phyloP scores from a whole-genome alignment of 2,113 vertebrate species.

The Apaloderma vittatum region DNA sequence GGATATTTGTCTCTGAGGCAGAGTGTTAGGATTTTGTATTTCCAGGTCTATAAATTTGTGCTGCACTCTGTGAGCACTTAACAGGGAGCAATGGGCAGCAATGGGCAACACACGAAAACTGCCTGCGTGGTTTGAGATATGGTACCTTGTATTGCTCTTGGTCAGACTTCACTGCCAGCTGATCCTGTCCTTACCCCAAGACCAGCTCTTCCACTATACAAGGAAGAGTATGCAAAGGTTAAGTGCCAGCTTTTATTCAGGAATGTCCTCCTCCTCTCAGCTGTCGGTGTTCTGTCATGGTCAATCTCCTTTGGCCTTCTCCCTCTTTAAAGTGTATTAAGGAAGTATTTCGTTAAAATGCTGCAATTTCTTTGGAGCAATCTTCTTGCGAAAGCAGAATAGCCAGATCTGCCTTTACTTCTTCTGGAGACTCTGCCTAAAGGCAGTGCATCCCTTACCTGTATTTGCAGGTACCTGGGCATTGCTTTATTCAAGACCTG shows the following conservation, averaged over 20 bases:
- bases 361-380: not conserved
- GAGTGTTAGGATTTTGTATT: rapidly evolving
- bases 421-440: not conserved
- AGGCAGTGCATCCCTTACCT: rapidly evolving
- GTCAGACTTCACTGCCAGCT: not conserved
- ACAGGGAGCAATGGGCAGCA: not conserved
- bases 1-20: not conserved
- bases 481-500: not conserved
- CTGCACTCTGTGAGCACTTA: not conserved
- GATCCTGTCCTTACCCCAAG: not conserved
- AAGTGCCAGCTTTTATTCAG: not conserved
- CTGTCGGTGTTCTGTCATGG: not conserved
- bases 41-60: not conserved
- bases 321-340: not conserved
- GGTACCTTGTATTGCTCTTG: not conserved
- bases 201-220: not conserved
- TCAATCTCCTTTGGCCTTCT: not conserved
- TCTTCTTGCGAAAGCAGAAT: not conserved
- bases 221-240: not conserved
- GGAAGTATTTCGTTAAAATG: not conserved
- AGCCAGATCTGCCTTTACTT: not conserved
- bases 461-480: not conserved
- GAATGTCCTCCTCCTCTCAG: conserved; percentile 19
- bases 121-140: rapidly evolving
- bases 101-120: too few species aligned